Conservation (phyloP, 2,888 invertebrate genomes). For the Trichopoda pennipes region DNA sequence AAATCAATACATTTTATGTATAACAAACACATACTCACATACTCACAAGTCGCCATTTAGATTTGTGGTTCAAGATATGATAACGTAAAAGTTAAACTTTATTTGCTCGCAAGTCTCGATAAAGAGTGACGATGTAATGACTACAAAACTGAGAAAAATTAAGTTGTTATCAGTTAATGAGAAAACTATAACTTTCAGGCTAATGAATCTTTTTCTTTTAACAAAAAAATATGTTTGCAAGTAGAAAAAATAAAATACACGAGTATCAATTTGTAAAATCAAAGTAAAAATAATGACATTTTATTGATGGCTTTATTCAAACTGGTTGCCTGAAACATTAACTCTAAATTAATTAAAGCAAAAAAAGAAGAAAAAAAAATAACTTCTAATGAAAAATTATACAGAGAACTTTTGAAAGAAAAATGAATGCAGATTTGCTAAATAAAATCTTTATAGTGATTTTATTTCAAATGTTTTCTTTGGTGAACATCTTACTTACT, state of each 20-base stretch:
- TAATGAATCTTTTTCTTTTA: slow-evolving; percentile 47
- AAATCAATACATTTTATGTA: slow-evolving; percentile 60
- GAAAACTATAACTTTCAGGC: slow-evolving; percentile 63
- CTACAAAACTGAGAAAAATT: slow-evolving; percentile 25
- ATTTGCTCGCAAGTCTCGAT: slow-evolving; percentile 24
- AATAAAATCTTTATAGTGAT: too few relatives aligned
- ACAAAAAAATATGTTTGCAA: slow-evolving; percentile 10
- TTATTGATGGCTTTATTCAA: too few relatives aligned
- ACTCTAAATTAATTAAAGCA: too few relatives aligned
- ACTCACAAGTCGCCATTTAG: slow-evolving; percentile 23
- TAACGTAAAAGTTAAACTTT: slow-evolving; percentile 51
- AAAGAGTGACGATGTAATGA: slow-evolving; percentile 38
- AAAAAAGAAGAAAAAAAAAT: too few relatives aligned
- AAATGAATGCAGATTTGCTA: too few relatives aligned
- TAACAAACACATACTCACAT: slow-evolving; percentile 19
- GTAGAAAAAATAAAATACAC: not conserved
- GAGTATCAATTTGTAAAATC: too few relatives aligned
- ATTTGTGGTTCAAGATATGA: slow-evolving; percentile 53
- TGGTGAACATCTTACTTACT: too few relatives aligned
- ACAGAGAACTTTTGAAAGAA: too few relatives aligned
- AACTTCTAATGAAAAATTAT: too few relatives aligned
- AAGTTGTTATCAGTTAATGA: slow-evolving; percentile 62
- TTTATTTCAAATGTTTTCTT: too few relatives aligned
- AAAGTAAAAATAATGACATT: too few relatives aligned
- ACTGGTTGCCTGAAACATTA: too few relatives aligned